These are phyloP conservation scores for Drosophila auraria DNA, from an alignment of 1,140 invertebrate genomes.

Conservation along the genomic window DNA sequence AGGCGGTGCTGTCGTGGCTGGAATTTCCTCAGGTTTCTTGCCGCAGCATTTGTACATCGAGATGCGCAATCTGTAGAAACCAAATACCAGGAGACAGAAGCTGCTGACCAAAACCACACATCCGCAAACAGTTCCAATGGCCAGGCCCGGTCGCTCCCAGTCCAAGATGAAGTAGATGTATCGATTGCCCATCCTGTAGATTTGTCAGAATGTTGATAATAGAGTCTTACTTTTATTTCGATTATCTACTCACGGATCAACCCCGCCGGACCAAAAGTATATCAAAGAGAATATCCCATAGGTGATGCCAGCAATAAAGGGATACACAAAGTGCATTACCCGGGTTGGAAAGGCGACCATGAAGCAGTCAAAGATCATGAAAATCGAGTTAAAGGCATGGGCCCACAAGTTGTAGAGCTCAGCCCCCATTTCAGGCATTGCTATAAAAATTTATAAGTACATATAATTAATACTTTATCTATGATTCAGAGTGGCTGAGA, in stretches of 20 bases:
- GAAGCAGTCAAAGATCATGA: constrained; percentile 90
- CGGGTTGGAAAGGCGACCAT: constrained; percentile 89
- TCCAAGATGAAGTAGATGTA: constrained; percentile 78
- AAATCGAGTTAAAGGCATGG: constrained; percentile 90
- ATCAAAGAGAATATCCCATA: constrained; percentile 90
- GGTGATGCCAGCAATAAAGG: constrained; percentile 86
- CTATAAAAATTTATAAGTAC: constrained; percentile 10
- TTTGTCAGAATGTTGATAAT: not conserved
- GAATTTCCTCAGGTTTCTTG: constrained; percentile 27
- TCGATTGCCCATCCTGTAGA: constrained; percentile 49
- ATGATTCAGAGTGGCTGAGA: no score
- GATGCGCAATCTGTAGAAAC: constrained; percentile 50
- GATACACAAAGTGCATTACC: constrained; percentile 89
- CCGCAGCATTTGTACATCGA: constrained; percentile 39
- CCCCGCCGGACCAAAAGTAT: constrained; percentile 90
- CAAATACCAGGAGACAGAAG: constrained; percentile 62
- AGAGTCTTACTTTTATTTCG: no score
- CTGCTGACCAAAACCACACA: constrained; percentile 52
- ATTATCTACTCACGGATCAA: constrained; percentile 86
- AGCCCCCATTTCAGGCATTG: constrained; percentile 54
- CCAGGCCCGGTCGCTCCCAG: constrained; percentile 64
- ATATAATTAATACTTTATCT: no score
- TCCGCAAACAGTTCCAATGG: constrained; percentile 62
- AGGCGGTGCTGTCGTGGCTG: constrained; percentile 1
- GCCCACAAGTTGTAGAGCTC: constrained; percentile 88